phyloP scores from a whole-genome alignment of 1,140 invertebrate species.

The Drosophila mauritiana region DNA sequence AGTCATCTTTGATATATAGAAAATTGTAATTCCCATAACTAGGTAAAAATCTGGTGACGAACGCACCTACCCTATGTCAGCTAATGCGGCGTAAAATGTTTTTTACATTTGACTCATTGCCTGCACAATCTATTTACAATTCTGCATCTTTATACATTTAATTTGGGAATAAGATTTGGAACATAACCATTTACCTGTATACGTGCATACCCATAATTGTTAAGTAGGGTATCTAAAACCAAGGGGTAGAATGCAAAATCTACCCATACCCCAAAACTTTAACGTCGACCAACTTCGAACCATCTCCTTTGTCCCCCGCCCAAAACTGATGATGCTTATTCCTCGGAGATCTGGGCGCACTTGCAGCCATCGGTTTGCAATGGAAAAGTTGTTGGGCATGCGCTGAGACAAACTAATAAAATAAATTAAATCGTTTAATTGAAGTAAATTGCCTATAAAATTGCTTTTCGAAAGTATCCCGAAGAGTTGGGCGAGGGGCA shows the following conservation, averaged over 20 bases:
- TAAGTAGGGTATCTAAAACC: constrained; percentile 4
- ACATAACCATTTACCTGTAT: not conserved
- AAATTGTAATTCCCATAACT: no score
- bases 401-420: constrained; percentile 61
- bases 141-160: no score
- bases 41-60: no score
- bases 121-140: no score
- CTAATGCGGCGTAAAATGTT: no score
- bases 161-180: no score
- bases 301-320: not conserved
- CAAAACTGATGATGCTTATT: constrained; percentile 9
- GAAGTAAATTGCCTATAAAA: constrained; percentile 71
- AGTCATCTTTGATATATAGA: no score
- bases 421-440: constrained; percentile 79
- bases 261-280: not conserved
- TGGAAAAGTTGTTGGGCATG: constrained; percentile 39
- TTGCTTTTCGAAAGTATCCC: constrained; percentile 57
- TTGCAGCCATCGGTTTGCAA: constrained; percentile 57
- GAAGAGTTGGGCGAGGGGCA: not conserved
- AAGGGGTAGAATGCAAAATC: constrained; percentile 1
- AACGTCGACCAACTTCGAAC: not conserved
- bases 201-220: not conserved
- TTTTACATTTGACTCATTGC: no score
- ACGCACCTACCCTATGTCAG: no score
- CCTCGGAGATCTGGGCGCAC: constrained; percentile 31